These are phyloP conservation scores for Drosophila bocki DNA, from an alignment of 1,140 invertebrate genomes.

Conservation along the genomic window DNA sequence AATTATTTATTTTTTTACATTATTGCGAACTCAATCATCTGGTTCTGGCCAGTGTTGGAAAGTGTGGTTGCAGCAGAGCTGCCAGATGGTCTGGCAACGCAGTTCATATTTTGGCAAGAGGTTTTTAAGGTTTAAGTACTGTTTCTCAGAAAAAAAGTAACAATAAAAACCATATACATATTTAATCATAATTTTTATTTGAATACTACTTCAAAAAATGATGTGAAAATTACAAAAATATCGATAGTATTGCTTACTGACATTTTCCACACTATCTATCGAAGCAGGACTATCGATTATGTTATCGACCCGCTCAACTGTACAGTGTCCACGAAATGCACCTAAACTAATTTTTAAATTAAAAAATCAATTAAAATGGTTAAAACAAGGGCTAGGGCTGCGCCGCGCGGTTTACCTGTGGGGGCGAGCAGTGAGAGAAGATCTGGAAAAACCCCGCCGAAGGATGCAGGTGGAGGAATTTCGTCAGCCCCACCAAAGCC, in stretches of 20 bases:
- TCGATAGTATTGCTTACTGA: neutral
- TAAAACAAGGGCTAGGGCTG: slow-evolving; percentile 1
- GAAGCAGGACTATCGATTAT: neutral
- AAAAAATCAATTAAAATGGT: slow-evolving; percentile 33
- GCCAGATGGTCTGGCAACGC: neutral
- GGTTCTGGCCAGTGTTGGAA: slow-evolving; percentile 18
- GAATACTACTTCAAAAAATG: neutral
- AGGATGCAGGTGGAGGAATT: neutral
- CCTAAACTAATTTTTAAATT: too few species aligned
- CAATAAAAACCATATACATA: neutral
- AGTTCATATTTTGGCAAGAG: neutral
- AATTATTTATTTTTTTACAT: slow-evolving; percentile 42
- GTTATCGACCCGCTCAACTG: slow-evolving; percentile 11
- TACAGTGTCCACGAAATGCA: slow-evolving; percentile 12
- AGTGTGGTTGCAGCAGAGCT: neutral
- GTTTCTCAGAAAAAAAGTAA: neutral
- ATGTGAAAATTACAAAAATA: neutral
- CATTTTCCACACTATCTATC: neutral
- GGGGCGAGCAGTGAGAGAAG: neutral
- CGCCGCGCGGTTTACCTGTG: neutral
- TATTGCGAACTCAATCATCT: slow-evolving; percentile 43
- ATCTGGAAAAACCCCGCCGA: neutral
- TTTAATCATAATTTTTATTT: neutral
- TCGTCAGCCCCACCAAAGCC: neutral
- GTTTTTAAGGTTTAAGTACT: neutral